phyloP scores from a whole-genome alignment of 2,888 invertebrate genomes.

The Selenia dentaria region DNA sequence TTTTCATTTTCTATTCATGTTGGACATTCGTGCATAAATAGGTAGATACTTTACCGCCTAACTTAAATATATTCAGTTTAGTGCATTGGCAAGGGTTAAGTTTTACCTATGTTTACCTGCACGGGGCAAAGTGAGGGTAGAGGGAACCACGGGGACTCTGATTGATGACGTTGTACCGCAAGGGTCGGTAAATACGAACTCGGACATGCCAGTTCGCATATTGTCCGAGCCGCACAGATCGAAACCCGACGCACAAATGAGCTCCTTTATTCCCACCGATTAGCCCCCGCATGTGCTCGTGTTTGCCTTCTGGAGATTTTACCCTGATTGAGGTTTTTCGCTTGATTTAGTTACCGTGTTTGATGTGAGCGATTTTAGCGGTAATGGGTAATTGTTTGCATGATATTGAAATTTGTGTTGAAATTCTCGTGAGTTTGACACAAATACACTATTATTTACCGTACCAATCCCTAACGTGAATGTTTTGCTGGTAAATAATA shows the following conservation, averaged over 20 bases:
- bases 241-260: constrained; percentile 61
- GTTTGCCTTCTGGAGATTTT: constrained; percentile 29
- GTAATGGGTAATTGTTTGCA: too few species aligned
- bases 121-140: constrained; percentile 52
- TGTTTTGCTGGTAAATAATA: too few species aligned
- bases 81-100: constrained; percentile 28
- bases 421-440: too few species aligned
- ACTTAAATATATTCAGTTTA: background rate
- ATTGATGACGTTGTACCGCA: constrained; percentile 34
- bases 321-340: constrained; percentile 35
- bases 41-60: too few species aligned
- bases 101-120: constrained; percentile 45
- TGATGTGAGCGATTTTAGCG: constrained; percentile 11
- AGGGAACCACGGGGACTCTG: constrained; percentile 32
- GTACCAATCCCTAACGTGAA: too few species aligned
- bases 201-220: constrained; percentile 35
- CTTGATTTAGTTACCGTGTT: constrained; percentile 32
- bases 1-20: too few species aligned
- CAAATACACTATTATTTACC: too few species aligned
- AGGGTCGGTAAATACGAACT: background rate
- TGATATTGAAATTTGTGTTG: too few species aligned
- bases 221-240: constrained; percentile 71
- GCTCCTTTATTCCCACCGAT: constrained; percentile 31
- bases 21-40: too few species aligned
- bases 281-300: constrained; percentile 31